Conservation (phyloP, 2,113 vertebrate species). For the Bombycilla garrulus region DNA sequence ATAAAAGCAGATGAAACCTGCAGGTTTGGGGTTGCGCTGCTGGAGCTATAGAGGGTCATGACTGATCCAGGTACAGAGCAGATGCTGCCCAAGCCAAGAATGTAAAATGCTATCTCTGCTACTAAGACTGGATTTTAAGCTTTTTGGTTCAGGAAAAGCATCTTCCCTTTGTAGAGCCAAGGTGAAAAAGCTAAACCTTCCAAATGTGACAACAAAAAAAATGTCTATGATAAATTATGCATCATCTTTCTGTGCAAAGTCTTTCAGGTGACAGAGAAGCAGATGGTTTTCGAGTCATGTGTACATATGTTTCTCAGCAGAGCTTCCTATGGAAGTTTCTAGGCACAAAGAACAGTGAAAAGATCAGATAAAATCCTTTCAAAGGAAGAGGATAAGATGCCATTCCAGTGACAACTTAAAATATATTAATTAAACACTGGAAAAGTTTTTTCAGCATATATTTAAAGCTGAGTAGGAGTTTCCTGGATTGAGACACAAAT, state of each 20-base stretch:
- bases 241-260: conserved; percentile 3
- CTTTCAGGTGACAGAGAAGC: conserved; percentile 46
- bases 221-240: conserved; percentile 11
- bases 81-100: neutral
- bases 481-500: neutral
- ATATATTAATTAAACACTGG: neutral
- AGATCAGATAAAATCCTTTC: conserved; percentile 35
- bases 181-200: neutral
- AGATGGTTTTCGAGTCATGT: conserved; percentile 14
- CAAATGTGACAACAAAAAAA: neutral
- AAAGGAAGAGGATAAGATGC: neutral
- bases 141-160: neutral
- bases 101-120: neutral
- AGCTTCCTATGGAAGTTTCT: neutral
- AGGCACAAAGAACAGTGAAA: neutral
- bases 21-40: neutral
- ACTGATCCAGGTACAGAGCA: neutral
- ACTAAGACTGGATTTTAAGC: neutral
- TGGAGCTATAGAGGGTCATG: neutral
- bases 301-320: conserved; percentile 17
- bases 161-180: neutral
- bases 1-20: neutral
- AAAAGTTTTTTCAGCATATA: neutral
- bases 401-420: neutral
- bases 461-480: neutral